Conservation (phyloP, 2,797 vertebrate genomes). For the Eptatretus atami region DNA sequence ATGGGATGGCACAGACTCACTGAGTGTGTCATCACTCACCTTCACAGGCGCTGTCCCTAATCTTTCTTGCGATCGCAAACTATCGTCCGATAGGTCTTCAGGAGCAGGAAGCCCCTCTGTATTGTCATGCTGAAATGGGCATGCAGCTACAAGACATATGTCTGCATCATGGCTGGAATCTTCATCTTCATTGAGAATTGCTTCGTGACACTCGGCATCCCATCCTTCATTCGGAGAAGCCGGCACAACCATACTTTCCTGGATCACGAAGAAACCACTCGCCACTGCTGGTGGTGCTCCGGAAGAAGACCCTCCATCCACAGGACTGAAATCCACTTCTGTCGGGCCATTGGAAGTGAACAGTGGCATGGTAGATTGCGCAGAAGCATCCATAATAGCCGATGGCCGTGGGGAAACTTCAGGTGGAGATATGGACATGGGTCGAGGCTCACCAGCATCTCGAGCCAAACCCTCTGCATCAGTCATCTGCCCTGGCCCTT, state of each 20-base stretch:
- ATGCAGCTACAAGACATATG: neutral
- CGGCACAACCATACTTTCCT: neutral
- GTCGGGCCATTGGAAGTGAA: neutral
- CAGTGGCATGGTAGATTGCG: too few species aligned
- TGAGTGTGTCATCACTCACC: neutral
- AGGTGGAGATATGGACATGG: slow-evolving; percentile 5
- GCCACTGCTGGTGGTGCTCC: neutral
- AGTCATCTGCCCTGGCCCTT: neutral
- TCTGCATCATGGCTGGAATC: neutral
- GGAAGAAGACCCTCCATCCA: neutral
- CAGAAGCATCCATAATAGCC: neutral
- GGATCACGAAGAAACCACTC: neutral
- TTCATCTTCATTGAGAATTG: neutral
- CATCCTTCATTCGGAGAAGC: neutral
- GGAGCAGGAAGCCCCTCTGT: neutral
- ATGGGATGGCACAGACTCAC: neutral
- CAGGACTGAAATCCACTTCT: slow-evolving; percentile 8
- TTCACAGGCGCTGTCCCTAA: neutral
- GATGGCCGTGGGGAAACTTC: neutral
- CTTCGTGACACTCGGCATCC: neutral
- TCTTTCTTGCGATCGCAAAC: neutral
- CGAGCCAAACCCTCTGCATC: neutral
- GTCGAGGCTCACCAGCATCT: neutral
- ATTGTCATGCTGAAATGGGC: neutral
- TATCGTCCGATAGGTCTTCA: slow-evolving; percentile 1